Percentiles rank a stretch among this genome's conserved stretches.
Evolutionary conservation across 2,888 invertebrate species (phyloP).

Genomic region (Diabrotica balteata): DNA sequence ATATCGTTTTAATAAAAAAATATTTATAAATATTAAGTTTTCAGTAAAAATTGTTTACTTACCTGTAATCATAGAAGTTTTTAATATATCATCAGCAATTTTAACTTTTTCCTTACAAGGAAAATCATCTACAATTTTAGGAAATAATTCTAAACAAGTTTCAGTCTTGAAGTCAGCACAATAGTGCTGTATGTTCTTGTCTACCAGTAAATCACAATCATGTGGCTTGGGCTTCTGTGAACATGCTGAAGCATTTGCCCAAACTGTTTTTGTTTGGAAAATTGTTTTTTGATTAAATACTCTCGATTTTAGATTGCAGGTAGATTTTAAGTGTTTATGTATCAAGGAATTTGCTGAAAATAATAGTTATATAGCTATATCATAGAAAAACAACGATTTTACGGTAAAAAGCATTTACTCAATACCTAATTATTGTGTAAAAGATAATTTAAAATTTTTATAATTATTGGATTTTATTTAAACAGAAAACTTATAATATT

Average conservation of each 20-base stretch:
- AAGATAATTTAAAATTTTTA: too few species aligned
- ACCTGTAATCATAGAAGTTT: slow-evolving; percentile 44
- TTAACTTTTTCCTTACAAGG: slow-evolving; percentile 23
- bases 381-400: too few species aligned
- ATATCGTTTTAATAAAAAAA: too few species aligned
- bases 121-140: slow-evolving; percentile 14
- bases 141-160: slow-evolving; percentile 26
- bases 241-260: slow-evolving; percentile 36
- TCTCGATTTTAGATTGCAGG: slow-evolving; percentile 35
- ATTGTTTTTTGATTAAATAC: slow-evolving; percentile 27
- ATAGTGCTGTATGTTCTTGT: slow-evolving; percentile 23
- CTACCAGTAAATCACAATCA: slow-evolving; percentile 29
- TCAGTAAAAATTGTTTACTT: background rate
- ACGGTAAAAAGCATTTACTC: too few species aligned
- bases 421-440: too few species aligned
- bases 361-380: too few species aligned
- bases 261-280: slow-evolving; percentile 27
- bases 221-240: slow-evolving; percentile 19
- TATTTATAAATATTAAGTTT: too few species aligned
- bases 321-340: slow-evolving; percentile 40
- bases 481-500: too few species aligned
- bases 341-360: slow-evolving; percentile 41
- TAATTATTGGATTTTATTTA: too few species aligned
- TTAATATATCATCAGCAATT: slow-evolving; percentile 26
- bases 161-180: slow-evolving; percentile 32